phyloP scores from a whole-genome alignment of 2,797 vertebrate genomes.

The Heliangelus exortis region DNA sequence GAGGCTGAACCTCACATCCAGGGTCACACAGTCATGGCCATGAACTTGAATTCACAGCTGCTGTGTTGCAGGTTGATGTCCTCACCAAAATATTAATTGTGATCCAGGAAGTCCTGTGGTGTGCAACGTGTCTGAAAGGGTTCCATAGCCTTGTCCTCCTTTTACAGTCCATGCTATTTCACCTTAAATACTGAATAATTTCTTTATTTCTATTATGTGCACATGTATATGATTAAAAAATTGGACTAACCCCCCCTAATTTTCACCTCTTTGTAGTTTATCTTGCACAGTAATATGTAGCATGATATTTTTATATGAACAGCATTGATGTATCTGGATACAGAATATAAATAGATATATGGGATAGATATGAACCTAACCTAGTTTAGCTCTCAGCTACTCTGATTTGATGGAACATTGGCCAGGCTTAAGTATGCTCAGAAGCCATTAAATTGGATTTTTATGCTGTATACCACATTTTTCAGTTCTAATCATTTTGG shows the following conservation, averaged over 20 bases:
- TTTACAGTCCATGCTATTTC: neutral
- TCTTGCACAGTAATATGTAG: neutral
- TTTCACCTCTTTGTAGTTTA: neutral
- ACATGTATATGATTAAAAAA: neutral
- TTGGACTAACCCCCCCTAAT: neutral
- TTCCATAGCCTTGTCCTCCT: neutral
- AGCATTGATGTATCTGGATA: neutral
- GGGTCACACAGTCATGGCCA: neutral
- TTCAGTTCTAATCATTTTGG: constrained; percentile 55
- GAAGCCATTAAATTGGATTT: constrained; percentile 54
- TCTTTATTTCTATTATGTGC: neutral
- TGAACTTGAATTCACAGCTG: neutral
- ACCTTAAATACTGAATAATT: neutral
- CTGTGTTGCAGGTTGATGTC: neutral
- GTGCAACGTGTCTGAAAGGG: neutral
- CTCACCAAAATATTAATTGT: neutral
- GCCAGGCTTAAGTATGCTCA: constrained; percentile 47
- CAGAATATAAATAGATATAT: constrained; percentile 7
- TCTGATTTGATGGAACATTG: constrained; percentile 61
- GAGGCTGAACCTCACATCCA: neutral
- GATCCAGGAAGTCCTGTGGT: neutral
- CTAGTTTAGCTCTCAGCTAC: constrained; percentile 38
- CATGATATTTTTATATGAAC: neutral
- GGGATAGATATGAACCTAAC: constrained; percentile 28
- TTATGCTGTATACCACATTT: constrained; percentile 49